Evolutionary conservation across 30 jellyfish, hydroid and myxozoan species (phyloP).

Genomic region (Hydractinia echinata): DNA sequence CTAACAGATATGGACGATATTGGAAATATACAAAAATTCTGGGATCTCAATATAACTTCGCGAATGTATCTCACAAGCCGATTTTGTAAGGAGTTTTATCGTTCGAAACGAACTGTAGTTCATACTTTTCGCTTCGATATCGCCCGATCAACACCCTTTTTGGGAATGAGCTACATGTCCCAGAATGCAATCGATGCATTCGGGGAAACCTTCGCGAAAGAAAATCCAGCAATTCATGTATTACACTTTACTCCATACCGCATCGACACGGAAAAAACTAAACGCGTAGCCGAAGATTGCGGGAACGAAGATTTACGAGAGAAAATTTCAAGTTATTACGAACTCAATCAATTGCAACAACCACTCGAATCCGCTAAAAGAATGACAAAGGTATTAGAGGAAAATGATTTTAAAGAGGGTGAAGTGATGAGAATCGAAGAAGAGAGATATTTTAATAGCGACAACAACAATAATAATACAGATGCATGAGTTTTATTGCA

Average conservation of each 20-base stretch:
- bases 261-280: slow-evolving; percentile 17
- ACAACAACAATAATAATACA: neutral
- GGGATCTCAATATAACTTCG: slow-evolving; percentile 27
- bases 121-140: slow-evolving; percentile 28
- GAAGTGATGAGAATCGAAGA: slow-evolving; percentile 12
- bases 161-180: slow-evolving; percentile 27
- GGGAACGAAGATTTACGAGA: slow-evolving; percentile 18
- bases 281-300: slow-evolving; percentile 15
- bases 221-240: slow-evolving; percentile 30
- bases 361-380: slow-evolving; percentile 38
- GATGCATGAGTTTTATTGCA: no score
- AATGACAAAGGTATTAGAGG: slow-evolving; percentile 13
- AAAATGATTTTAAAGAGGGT: slow-evolving; percentile 21
- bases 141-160: neutral
- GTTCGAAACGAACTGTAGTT: slow-evolving; percentile 29
- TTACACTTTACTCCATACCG: slow-evolving; percentile 17
- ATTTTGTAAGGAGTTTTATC: slow-evolving; percentile 1
- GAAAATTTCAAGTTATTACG: neutral
- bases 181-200: slow-evolving; percentile 22
- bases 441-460: neutral
- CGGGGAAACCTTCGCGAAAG: slow-evolving; percentile 36
- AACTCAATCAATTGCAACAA: neutral
- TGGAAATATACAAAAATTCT: neutral
- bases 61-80: slow-evolving; percentile 36
- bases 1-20: slow-evolving; percentile 17